A percentile compares a stretch with the other conserved stretches of the same genome.
Evolutionary conservation across 2,797 vertebrate genomes (phyloP).

Genomic region (Poecilia gillii): DNA sequence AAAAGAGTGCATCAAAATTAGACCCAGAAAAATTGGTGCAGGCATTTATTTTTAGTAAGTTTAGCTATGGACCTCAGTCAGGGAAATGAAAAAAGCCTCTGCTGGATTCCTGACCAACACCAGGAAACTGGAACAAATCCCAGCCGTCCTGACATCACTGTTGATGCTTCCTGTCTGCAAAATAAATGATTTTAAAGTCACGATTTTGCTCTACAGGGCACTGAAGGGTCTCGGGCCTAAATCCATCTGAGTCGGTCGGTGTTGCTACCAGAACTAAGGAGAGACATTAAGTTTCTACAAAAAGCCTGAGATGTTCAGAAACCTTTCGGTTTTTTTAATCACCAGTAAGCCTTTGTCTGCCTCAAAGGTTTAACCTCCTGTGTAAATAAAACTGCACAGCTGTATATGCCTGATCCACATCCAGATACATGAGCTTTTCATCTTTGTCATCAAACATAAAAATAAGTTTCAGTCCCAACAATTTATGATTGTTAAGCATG

Average conservation of each 20-base stretch:
- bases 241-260: neutral
- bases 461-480: constrained; percentile 87
- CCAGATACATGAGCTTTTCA: neutral
- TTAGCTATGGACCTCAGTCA: neutral
- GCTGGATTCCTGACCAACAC: neutral
- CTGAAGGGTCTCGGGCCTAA: neutral
- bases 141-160: neutral
- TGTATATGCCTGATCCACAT: neutral
- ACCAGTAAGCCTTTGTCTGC: neutral
- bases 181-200: neutral
- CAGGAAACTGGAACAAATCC: neutral
- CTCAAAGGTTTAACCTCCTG: neutral
- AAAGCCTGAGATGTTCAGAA: neutral
- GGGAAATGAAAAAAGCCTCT: neutral
- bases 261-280: neutral
- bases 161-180: neutral
- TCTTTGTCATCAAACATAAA: constrained; percentile 55
- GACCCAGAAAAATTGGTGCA: neutral
- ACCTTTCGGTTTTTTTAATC: neutral
- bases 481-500: constrained; percentile 94
- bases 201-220: neutral
- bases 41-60: neutral
- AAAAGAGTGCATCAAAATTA: neutral
- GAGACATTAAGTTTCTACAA: neutral
- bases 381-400: neutral